These are phyloP conservation scores for Pseudomyrmex cubaensis DNA, from an alignment of 1,140 invertebrate species.

Conservation along the genomic window DNA sequence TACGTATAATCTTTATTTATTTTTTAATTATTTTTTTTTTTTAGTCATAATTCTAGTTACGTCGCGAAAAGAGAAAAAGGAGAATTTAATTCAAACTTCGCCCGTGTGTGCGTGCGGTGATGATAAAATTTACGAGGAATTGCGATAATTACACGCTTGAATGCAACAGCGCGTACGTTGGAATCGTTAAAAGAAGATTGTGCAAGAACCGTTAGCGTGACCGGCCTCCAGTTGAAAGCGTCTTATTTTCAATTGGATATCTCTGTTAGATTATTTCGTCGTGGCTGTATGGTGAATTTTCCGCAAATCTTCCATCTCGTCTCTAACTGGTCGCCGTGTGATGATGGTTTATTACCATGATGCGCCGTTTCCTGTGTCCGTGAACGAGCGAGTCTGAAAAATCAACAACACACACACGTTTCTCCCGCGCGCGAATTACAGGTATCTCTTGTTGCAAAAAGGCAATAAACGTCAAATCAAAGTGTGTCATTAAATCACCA, in stretches of 20 bases:
- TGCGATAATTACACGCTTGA: neutral
- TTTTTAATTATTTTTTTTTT: neutral
- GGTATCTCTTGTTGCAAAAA: slow-evolving; percentile 44
- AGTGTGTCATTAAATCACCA: slow-evolving; percentile 53
- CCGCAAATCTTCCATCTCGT: slow-evolving; percentile 61
- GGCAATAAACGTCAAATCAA: slow-evolving; percentile 57
- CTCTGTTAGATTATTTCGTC: slow-evolving; percentile 37
- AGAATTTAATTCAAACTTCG: neutral
- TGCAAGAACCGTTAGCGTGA: neutral
- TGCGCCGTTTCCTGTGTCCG: slow-evolving; percentile 83
- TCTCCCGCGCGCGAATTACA: slow-evolving; percentile 48
- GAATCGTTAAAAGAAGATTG: neutral
- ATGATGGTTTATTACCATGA: slow-evolving; percentile 84
- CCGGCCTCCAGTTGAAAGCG: slow-evolving; percentile 5
- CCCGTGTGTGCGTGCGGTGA: too few relatives aligned
- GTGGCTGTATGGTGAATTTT: slow-evolving; percentile 55
- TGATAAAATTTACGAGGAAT: neutral
- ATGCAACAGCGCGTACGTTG: neutral
- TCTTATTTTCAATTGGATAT: slow-evolving; percentile 34
- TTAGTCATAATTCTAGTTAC: neutral
- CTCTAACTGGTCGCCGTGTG: slow-evolving; percentile 81
- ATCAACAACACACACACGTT: slow-evolving; percentile 43
- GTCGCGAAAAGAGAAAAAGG: neutral
- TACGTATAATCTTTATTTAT: neutral
- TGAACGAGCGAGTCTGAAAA: slow-evolving; percentile 73